These are phyloP conservation scores for Brienomyrus longianalis DNA, from an alignment of 2,113 vertebrate species.

Conservation along the genomic window DNA sequence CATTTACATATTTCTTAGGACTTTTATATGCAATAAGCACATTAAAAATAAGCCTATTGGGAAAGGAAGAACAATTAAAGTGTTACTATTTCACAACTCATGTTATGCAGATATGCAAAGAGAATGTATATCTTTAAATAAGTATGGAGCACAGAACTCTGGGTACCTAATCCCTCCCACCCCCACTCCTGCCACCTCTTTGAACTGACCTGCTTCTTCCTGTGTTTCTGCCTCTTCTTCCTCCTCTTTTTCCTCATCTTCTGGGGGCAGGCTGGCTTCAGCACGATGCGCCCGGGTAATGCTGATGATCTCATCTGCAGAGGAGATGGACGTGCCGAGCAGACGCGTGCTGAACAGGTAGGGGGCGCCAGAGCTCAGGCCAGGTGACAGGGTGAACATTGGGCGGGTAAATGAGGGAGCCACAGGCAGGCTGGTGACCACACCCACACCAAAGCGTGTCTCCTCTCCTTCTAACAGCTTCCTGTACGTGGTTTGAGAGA, in stretches of 20 bases:
- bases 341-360: slow-evolving; percentile 66
- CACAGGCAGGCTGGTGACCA: slow-evolving; percentile 54
- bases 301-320: slow-evolving; percentile 74
- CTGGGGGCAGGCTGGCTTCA: slow-evolving; percentile 63
- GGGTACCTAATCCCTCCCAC: not conserved
- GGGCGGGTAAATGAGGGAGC: slow-evolving; percentile 58
- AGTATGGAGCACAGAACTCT: not conserved
- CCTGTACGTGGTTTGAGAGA: slow-evolving; percentile 45
- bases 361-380: slow-evolving; percentile 53
- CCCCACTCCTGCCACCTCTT: not conserved
- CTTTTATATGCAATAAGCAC: not conserved
- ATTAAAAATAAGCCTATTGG: not conserved
- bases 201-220: slow-evolving; percentile 19
- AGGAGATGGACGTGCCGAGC: slow-evolving; percentile 60
- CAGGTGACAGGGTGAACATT: slow-evolving; percentile 62
- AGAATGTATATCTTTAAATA: not conserved
- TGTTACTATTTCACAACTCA: not conserved
- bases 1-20: not conserved
- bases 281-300: slow-evolving; percentile 66
- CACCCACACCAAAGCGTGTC: slow-evolving; percentile 68
- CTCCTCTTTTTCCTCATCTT: slow-evolving; percentile 63
- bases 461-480: slow-evolving; percentile 89
- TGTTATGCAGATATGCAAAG: not conserved
- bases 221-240: slow-evolving; percentile 46
- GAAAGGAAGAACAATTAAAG: not conserved